Base-by-base conservation (phyloP, 2,797 vertebrate species). In the Choloepus didactylus region DNA sequence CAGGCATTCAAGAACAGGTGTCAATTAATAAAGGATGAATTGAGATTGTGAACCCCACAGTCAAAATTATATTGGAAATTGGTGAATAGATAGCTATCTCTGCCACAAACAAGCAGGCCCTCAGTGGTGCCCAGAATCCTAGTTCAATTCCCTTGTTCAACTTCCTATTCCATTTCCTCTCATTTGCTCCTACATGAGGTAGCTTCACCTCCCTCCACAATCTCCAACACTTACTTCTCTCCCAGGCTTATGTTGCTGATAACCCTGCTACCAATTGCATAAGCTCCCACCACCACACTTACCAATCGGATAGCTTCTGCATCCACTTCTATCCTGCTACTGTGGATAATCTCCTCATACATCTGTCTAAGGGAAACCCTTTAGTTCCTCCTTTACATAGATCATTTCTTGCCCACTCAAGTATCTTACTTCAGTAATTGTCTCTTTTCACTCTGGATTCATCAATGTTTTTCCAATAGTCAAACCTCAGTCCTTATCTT, bases 1-100 rank as follows among this genome's bases (percentile, higher is more conserved):
- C 90, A 94, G 93, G 93, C 51, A 95, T 93, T 89, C 95, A 94
- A 96, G 87, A 94, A 93, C 81, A 96, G 92, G 66, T 97, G 92
- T 94, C 90, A 96, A 89, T 95, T 95, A 93, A 95, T 95, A 91
- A 92, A 85, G 51, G 60, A 97, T 89, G 46, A 85, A 70, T 87
- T 89, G 89, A 97, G 89, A 93, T 67, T 70, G 76, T 60, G 27
- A 89, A 21, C 44, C 67, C 79, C 82, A 91, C 12, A 92, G 91
- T 94, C 83, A 96, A 94, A 82, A 95, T 96, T 94, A 82, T 64
- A 88, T 82, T 69, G 29, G 79, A 96, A 94, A 79, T 35, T 73
- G 27, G 38, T 73, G 46, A 93, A 81, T 2, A 54, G 49, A 54
- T 23, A 90, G 10, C 51, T 89, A 11, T 91, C 77, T 87, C 11